Base-by-base conservation (phyloP, 1,140 invertebrate species). In the Papilio aristodemus region DNA sequence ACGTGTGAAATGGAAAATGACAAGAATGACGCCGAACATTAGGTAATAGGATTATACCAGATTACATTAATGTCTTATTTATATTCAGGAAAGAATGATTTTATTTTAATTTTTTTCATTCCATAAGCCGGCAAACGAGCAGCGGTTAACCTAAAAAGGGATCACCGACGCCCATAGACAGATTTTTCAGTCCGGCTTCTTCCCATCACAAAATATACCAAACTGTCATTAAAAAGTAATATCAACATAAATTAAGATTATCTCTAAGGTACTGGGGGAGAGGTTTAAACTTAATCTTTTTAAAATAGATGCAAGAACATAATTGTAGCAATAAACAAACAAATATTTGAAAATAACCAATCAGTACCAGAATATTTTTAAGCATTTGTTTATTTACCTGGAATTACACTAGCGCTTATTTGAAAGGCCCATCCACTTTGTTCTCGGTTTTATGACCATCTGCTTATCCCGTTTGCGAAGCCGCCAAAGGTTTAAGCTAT, bases 381-480 rank as follows among this genome's bases (percentile, higher is more conserved):
- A 46, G 46, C 22, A 54, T 54, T 54, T 54, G 46, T 54, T 54
- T 54, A 22, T 19, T 54, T 54, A 54, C 46, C 46, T 54, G 46
- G 46, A 54, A 54, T 54, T 54, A 54, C 46, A 22, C 17, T 10
- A 54, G 46, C 46, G 46, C 46, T 9, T 25, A 54, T 54, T 54
- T 54, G 46, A 54, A 54, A 54, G 46, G 19, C 46, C 46, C 46
- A 4, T 54, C 17, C 9, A 54, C 46, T 54, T 54, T 54, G 46
- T 54, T 54, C 46, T 54, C 4, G 1, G 9, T 25, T 54, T 54
- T 54, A 54, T 54, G 46, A 22, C 46, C 19, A 54, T 54, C 46
- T 54, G 46, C 46, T 54, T 54, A 54, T 54, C 46, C 46, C 46
- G 11, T 54, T 54, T 54, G 46, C 46, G 46, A 54, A 54, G 46